Percentiles rank a stretch among this genome's conserved stretches.
Evolutionary conservation across 2,113 vertebrate species (phyloP).

Genomic region (Odocoileus virginianus): DNA sequence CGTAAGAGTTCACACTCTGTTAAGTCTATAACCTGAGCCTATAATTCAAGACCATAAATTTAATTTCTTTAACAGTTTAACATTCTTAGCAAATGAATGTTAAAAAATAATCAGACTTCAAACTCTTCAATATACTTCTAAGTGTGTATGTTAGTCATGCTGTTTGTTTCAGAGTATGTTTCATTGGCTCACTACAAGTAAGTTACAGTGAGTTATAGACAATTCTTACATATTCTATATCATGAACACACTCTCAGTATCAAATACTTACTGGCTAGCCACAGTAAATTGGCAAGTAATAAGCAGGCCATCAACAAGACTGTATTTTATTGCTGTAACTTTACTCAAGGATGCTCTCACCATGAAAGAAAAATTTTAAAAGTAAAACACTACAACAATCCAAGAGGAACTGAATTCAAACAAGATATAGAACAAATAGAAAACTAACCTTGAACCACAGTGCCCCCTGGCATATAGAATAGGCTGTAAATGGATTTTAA

Average conservation of each 20-base stretch:
- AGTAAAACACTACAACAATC: neutral
- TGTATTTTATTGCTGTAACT: neutral
- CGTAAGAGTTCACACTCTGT: neutral
- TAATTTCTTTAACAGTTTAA: neutral
- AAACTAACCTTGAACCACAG: neutral
- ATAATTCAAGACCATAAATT: neutral
- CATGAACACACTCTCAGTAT: neutral
- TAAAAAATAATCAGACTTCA: neutral
- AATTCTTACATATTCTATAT: conserved; percentile 6
- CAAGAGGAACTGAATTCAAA: neutral
- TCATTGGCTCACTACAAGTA: neutral
- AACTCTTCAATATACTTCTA: neutral
- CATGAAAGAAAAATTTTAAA: neutral
- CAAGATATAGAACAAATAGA: neutral
- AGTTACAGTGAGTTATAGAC: neutral
- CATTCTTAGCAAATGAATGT: neutral
- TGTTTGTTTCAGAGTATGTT: neutral
- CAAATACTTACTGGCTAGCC: neutral
- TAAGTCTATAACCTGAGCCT: neutral
- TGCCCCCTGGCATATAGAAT: neutral
- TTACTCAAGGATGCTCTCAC: neutral
- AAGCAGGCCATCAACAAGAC: neutral
- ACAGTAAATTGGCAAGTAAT: neutral
- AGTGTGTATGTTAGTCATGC: neutral
- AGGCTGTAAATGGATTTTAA: neutral